These are phyloP conservation scores for Leucophora obtusa DNA, from an alignment of 2,888 invertebrate species.

Conservation along the genomic window DNA sequence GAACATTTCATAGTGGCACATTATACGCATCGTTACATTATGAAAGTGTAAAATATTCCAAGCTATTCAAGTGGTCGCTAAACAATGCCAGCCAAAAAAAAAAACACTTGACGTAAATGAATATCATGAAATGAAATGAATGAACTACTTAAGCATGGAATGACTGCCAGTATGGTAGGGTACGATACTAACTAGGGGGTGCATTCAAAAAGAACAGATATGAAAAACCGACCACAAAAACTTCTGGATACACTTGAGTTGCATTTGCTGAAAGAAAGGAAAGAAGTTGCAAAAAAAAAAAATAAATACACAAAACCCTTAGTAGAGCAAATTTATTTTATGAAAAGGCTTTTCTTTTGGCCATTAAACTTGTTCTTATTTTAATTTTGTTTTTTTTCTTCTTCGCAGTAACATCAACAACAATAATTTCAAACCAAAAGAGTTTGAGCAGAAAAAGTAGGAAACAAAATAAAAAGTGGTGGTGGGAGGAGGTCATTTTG, in stretches of 20 bases:
- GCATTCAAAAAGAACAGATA: not conserved
- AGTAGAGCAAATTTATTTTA: constrained; percentile 12
- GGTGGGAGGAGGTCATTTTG: constrained; percentile 20
- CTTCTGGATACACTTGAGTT: constrained; percentile 47
- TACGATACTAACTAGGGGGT: not conserved
- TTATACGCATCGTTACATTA: constrained; percentile 46
- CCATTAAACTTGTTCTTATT: constrained; percentile 26
- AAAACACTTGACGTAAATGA: constrained; percentile 33
- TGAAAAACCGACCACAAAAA: constrained; percentile 15
- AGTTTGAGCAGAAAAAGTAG: not conserved
- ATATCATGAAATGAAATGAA: constrained; percentile 25
- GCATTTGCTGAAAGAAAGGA: constrained; percentile 26
- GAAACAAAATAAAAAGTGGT: no score
- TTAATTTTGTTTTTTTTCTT: not conserved
- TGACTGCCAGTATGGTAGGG: not conserved
- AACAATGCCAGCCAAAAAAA: constrained; percentile 28
- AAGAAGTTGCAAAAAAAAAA: not conserved
- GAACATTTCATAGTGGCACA: constrained; percentile 33
- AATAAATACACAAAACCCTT: not conserved
- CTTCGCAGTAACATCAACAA: not conserved
- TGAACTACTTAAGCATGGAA: constrained; percentile 2
- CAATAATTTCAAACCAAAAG: not conserved
- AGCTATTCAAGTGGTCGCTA: constrained; percentile 42
- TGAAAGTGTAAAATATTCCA: constrained; percentile 39
- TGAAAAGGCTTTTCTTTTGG: constrained; percentile 42